Base-by-base conservation (phyloP, 2,888 invertebrate genomes). In the Dicranocentrus wangi region DNA sequence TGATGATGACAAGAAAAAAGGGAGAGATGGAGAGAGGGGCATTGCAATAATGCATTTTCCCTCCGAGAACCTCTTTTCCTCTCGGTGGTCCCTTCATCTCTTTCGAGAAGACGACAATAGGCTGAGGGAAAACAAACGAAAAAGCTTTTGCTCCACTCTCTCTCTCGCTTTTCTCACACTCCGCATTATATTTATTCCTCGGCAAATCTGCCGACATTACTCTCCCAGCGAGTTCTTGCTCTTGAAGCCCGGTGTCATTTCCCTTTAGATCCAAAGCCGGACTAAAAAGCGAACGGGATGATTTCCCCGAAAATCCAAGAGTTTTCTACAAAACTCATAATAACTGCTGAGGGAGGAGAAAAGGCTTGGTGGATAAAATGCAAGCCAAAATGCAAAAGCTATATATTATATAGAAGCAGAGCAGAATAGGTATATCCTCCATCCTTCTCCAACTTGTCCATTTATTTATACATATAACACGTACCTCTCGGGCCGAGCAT, bases 221-320 rank as follows among this genome's bases (percentile, higher is more conserved):
- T n/a, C n/a, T n/a, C n/a, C n/a, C n/a, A n/a, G n/a, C n/a, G n/a
- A n/a, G n/a, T n/a, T n/a, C n/a, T n/a, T n/a, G n/a, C n/a, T n/a
- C n/a, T n/a, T n/a, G n/a, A n/a, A n/a, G n/a, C n/a, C n/a, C n/a
- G n/a, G n/a, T n/a, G n/a, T n/a, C n/a, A n/a, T n/a, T n/a, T n/a
- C n/a, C n/a, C n/a, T n/a, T n/a, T n/a, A n/a, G n/a, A n/a, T n/a
- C 17, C 5, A 17, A 51, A 51, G 17, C 28, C 25, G 15, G 13
- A 43, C 23, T 27, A 21, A n/a, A 53, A 51, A 43, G 19, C 19
- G 2, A 32, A 27, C 28, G 32, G 32, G 28, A 70, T 70, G 32
- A 55, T 70, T 70, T 70, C 25, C 42, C 25, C n/a, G n/a, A 42
- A 21, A 70, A 70, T 70, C 70, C 39, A n/a, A n/a, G n/a, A n/a